Conservation (phyloP, 2,888 invertebrate genomes). For the Phortica magna region DNA sequence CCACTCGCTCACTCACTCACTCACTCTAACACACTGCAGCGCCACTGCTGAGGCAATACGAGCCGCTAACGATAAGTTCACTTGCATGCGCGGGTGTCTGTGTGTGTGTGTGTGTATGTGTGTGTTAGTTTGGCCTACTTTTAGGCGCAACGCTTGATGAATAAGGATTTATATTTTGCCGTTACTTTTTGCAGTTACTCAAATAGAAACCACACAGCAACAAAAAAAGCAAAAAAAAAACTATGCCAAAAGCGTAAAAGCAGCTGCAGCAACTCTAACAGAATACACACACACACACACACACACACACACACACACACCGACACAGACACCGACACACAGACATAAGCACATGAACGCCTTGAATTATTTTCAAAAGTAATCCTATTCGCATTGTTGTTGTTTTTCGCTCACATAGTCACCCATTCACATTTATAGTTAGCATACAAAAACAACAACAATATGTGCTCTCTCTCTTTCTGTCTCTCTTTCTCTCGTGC, state of each 20-base stretch:
- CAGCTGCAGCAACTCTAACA: background rate
- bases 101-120: slow-evolving; percentile 36
- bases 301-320: background rate
- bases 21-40: background rate
- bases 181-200: slow-evolving; percentile 13
- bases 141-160: slow-evolving; percentile 49
- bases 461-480: slow-evolving; percentile 41
- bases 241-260: background rate
- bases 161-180: slow-evolving; percentile 43
- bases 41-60: background rate
- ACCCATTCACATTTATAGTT: background rate
- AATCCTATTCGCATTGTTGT: background rate
- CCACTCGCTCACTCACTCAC: background rate
- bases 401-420: background rate
- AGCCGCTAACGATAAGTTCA: background rate
- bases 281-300: background rate
- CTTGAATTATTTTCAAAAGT: background rate
- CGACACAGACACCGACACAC: slow-evolving; percentile 15
- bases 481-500: slow-evolving; percentile 21
- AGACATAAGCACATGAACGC: slow-evolving; percentile 4
- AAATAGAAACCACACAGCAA: slow-evolving; percentile 22
- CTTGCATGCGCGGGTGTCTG: background rate
- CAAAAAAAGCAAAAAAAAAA: background rate
- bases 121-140: slow-evolving; percentile 61
- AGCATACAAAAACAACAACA: slow-evolving; percentile 34